These are phyloP conservation scores for Ammodytes dubius DNA, from an alignment of 2,113 vertebrate species.

Conservation along the genomic window DNA sequence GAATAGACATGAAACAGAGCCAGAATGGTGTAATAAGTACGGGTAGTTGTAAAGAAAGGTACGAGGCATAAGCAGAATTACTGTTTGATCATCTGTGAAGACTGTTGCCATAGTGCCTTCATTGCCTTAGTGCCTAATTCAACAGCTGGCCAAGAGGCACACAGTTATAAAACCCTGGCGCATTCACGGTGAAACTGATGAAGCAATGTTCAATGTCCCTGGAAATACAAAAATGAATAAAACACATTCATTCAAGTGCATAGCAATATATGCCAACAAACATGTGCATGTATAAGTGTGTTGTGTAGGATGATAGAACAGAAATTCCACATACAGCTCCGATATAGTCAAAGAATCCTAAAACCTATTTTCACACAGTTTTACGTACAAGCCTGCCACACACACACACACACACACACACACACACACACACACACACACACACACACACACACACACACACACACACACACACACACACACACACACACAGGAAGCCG, in stretches of 20 bases:
- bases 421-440: conserved; percentile 6
- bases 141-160: conserved; percentile 9
- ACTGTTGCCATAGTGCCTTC: not conserved
- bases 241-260: not conserved
- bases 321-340: not conserved
- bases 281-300: not conserved
- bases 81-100: not conserved
- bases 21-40: too few relatives aligned
- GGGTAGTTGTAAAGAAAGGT: not conserved
- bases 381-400: not conserved
- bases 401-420: not conserved
- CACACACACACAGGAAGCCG: not conserved
- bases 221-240: not conserved
- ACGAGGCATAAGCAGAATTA: not conserved
- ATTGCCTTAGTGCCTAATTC: conserved; percentile 17
- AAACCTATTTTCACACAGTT: conserved; percentile 27
- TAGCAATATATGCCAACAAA: not conserved
- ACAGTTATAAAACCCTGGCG: not conserved
- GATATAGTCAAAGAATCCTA: conserved; percentile 5
- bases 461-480: not conserved
- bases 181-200: not conserved
- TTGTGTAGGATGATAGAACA: conserved; percentile 11
- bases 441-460: not conserved
- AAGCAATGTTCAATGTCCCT: not conserved
- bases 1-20: not conserved